Evolutionary conservation across 2,113 vertebrate species (phyloP).

Genomic region (Poecile atricapillus): DNA sequence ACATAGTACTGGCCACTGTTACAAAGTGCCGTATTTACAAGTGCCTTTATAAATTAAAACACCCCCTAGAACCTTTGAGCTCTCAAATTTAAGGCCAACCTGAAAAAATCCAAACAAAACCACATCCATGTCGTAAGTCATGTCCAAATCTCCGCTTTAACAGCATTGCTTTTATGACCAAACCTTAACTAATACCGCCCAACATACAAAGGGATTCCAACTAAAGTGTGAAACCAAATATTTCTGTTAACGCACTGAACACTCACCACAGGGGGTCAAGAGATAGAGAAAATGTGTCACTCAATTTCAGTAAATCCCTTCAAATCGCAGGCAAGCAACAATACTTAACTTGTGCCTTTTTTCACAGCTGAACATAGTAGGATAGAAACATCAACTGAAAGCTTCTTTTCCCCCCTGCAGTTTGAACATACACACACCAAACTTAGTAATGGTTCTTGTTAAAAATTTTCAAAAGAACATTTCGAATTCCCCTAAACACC

Average conservation of each 20-base stretch:
- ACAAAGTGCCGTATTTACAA: neutral
- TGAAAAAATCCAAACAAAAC: neutral
- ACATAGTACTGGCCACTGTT: neutral
- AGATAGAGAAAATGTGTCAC: neutral
- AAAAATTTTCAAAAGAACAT: neutral
- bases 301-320: slow-evolving; percentile 9
- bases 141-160: neutral
- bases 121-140: accelerated
- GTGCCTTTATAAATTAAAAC: neutral
- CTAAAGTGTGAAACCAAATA: neutral
- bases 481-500: neutral
- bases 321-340: slow-evolving; percentile 13
- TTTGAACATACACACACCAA: neutral
- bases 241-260: neutral
- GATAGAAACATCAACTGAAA: neutral
- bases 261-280: neutral
- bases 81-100: neutral
- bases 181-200: neutral
- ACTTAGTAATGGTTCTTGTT: neutral
- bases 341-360: neutral
- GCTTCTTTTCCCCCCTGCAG: neutral
- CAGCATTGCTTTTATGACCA: neutral
- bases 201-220: neutral
- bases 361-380: neutral
- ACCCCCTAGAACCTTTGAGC: accelerated